phyloP scores from a whole-genome alignment of 2,797 vertebrate species.

The Trichosurus vulpecula region DNA sequence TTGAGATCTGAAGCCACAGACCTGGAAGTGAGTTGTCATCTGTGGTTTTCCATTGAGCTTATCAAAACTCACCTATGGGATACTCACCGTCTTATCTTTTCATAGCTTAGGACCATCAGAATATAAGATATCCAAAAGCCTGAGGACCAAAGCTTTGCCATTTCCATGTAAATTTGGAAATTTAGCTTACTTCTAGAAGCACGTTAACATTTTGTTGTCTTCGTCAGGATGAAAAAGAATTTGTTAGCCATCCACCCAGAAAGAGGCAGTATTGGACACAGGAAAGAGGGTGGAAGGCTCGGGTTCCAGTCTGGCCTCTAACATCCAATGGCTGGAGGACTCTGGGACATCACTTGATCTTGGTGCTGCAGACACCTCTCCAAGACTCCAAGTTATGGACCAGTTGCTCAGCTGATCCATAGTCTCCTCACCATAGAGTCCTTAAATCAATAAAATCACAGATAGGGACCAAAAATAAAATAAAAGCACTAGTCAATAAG shows the following conservation, averaged over 20 bases:
- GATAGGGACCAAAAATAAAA: background rate
- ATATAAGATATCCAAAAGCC: background rate
- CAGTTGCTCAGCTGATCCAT: background rate
- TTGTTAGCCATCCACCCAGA: background rate
- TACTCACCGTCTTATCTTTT: background rate
- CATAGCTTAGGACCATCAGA: background rate
- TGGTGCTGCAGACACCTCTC: background rate
- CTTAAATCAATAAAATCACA: background rate
- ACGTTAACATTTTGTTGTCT: background rate
- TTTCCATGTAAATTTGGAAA: background rate
- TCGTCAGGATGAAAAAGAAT: background rate
- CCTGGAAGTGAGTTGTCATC: background rate
- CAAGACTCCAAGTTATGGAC: background rate
- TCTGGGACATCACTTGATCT: background rate
- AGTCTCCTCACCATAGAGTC: background rate
- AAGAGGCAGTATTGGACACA: background rate
- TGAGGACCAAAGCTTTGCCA: background rate
- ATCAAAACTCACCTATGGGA: background rate
- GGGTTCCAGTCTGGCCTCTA: too few relatives aligned
- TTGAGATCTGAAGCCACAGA: background rate
- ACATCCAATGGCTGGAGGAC: background rate
- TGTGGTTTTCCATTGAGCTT: background rate
- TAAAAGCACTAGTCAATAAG: background rate
- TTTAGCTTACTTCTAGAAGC: background rate
- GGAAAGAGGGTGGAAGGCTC: background rate